phyloP scores from a whole-genome alignment of 2,888 invertebrate species.

The Polietes domitor region DNA sequence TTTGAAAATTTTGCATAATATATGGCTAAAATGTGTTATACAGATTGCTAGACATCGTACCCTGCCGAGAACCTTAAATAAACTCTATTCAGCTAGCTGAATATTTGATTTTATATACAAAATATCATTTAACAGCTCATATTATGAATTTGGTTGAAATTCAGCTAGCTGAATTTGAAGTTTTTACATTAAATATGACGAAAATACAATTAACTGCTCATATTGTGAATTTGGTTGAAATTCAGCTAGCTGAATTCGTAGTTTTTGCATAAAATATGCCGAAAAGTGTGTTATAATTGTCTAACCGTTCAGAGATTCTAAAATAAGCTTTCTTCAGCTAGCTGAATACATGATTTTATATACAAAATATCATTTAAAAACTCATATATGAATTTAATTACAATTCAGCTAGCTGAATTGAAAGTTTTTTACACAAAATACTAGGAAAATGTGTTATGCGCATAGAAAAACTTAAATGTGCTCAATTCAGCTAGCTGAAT shows the following conservation, averaged over 20 bases:
- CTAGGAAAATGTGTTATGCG: no score
- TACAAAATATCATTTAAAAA: neutral
- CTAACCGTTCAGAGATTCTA: neutral
- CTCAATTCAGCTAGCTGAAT: conserved; percentile 4
- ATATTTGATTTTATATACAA: neutral
- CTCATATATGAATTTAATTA: no score
- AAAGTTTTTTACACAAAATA: no score
- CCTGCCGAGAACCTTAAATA: no score
- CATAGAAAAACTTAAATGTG: no score
- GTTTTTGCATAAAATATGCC: neutral
- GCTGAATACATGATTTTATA: neutral
- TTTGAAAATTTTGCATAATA: neutral
- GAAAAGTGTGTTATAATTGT: neutral
- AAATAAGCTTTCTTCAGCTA: neutral
- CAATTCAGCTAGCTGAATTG: conserved; percentile 42
- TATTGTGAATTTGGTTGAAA: no score
- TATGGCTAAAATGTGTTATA: no score
- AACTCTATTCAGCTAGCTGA: conserved; percentile 2
- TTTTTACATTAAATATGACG: neutral
- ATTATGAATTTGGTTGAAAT: conserved; percentile 12
- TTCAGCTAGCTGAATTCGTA: no score
- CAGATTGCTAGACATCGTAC: no score
- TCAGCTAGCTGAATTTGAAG: conserved; percentile 9
- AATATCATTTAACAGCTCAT: neutral
- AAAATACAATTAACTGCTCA: neutral